Percentiles rank a stretch among this genome's conserved stretches.
phyloP scores from a whole-genome alignment of 2,113 vertebrate genomes.

The Anser cygnoides region DNA sequence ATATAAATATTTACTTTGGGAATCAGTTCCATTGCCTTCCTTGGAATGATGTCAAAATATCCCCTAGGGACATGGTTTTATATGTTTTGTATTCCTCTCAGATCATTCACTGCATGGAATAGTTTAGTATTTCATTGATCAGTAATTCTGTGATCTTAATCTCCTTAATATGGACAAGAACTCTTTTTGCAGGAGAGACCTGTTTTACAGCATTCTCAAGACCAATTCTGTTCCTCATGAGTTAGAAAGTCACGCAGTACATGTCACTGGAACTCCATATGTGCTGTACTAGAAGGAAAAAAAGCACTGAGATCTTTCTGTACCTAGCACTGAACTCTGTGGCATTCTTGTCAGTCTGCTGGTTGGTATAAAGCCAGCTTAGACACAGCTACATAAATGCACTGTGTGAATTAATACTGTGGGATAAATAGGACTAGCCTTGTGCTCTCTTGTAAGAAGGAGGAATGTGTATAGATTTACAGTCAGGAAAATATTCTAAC shows the following conservation, averaged over 20 bases:
- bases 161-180: background rate
- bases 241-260: background rate
- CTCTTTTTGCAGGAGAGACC: background rate
- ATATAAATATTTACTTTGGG: background rate
- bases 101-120: background rate
- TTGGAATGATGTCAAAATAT: background rate
- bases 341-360: background rate
- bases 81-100: background rate
- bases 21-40: background rate
- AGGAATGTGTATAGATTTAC: background rate
- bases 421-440: background rate
- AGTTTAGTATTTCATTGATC: background rate
- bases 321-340: background rate
- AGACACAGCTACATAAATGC: background rate
- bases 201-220: background rate
- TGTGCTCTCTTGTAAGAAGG: background rate
- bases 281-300: background rate
- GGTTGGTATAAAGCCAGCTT: background rate
- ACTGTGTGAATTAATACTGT: background rate
- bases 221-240: background rate
- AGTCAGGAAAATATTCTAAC: background rate
- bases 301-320: background rate
- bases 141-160: background rate
- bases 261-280: background rate
- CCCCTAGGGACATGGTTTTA: background rate